A percentile compares a stretch with the other conserved stretches of the same genome.
Conservation (phyloP, 2,113 vertebrate genomes). For the Cairina moschata region DNA sequence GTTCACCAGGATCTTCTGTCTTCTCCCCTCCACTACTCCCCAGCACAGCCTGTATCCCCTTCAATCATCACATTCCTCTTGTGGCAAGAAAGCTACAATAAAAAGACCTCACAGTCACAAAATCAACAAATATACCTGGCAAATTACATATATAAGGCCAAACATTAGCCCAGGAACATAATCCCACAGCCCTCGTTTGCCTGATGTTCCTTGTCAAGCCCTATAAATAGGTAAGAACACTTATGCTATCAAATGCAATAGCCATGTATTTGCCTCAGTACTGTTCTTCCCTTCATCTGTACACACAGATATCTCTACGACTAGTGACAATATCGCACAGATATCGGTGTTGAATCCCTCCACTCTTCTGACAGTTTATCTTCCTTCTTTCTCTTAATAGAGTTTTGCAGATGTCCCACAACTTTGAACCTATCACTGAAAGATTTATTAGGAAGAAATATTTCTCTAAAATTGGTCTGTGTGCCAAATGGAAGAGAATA, state of each 20-base stretch:
- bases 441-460: neutral
- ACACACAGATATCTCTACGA: neutral
- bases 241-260: neutral
- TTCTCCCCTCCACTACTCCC: neutral
- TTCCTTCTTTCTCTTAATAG: neutral
- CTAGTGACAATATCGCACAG: neutral
- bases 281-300: neutral
- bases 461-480: neutral
- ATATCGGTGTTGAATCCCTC: neutral
- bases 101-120: neutral
- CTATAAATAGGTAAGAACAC: neutral
- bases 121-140: accelerated
- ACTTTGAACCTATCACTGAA: neutral
- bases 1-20: neutral
- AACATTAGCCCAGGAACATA: neutral
- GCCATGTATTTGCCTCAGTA: neutral
- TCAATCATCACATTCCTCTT: neutral
- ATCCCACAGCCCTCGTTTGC: neutral
- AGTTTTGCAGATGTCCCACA: neutral
- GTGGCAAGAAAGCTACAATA: neutral
- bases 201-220: neutral
- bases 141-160: neutral
- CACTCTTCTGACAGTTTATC: neutral
- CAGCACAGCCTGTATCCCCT: neutral
- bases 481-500: neutral